Base-by-base conservation (phyloP, 2,888 invertebrate genomes). In the Leptopilina drosophilae region DNA sequence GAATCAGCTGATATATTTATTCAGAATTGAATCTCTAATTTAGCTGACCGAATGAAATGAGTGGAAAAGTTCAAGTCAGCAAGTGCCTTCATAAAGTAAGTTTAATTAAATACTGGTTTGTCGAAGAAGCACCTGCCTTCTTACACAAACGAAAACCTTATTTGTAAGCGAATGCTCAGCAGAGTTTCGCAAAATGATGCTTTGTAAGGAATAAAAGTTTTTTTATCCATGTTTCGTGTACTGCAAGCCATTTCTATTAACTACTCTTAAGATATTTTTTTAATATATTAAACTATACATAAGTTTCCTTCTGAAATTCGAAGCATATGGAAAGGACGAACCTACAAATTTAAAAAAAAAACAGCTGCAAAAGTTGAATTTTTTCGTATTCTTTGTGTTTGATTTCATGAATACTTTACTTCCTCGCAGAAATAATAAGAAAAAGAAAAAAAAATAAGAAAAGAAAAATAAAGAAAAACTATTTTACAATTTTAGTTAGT, bases 101-200 rank as follows among this genome's bases (percentile, higher is more conserved):
- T 69, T 73, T 73, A 73, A 73, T 73, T 73, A 73, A 40, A 59
- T 73, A 73, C 73, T 40, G 33, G 73, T 56, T 73, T 40, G 53
- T 33, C 33, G 73, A 73, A 56, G 56, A 73, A 73, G 73, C 73
- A 73, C 73, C 73, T 73, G 73, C 56, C 73, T 33, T 73, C 73
- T 73, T 73, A 59, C 56, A 73, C 56, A 56, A 73, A 40, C 56
- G 56, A 73, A 73, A 33, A 15, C 73, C 73, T 56, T 73, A 73
- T 73, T 73, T 73, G 73, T 33, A 56, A 33, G 73, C 56, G 56
- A 73, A 73, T 73, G 33, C 26, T 73, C 56, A 56, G 12, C 11
- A 9, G 56, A 40, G 56, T 73, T 73, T 56, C 73, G 73, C 73
- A 73, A 73, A 73, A 59, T 73, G 56, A 73, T 40, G 53, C 73